Evolutionary conservation across 2,888 invertebrate species (phyloP), one percentile per base, ranked within the genome.

Genomic region (Lucinisca nassula): DNA sequence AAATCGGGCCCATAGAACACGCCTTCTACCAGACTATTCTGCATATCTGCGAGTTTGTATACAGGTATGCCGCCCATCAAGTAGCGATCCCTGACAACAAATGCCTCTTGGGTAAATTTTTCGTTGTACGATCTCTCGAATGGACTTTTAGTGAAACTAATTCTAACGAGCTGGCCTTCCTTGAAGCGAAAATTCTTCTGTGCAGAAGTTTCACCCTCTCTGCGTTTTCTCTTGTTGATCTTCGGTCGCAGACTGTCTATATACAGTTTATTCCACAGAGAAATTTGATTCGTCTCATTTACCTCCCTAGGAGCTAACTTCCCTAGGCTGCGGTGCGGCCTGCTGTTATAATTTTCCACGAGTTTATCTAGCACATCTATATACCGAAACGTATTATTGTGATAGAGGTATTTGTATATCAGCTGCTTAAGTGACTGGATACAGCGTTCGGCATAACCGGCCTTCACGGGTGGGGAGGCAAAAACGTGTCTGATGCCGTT

Each of bases 331-430:
- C 74, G 38, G 24, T 74, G 45, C 8, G 49, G 74, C 6, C 40
- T 40, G 0, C n/a, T 27, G 24, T 79, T 67, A 8, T 79, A 67
- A n/a, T 27, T 61, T 12, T 40, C 38, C 0, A 79, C 79, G 24
- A 79, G 45, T 40, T 74, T 74, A 2, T 74, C 24, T 12, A 74
- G 24, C 14, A 24, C 74, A 74, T 74, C 45, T 8, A 74, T 74
- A 38, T 74, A 1, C 8, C 74, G 51, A n/a, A n/a, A n/a, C n/a
- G n/a, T 10, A 45, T 10, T 10, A 14, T 8, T 10, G 10, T 45
- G 8, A 10, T 45, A 45, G 45, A 45, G 45, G 14, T 10, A 45
- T 14, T 45, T 45, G 17, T 45, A 45, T n/a, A n/a, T n/a, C n/a
- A n/a, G n/a, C n/a, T n/a, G n/a, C n/a, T n/a, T n/a, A n/a, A n/a